Conservation (phyloP, 2,888 invertebrate species). For the Tipula lateralis region DNA sequence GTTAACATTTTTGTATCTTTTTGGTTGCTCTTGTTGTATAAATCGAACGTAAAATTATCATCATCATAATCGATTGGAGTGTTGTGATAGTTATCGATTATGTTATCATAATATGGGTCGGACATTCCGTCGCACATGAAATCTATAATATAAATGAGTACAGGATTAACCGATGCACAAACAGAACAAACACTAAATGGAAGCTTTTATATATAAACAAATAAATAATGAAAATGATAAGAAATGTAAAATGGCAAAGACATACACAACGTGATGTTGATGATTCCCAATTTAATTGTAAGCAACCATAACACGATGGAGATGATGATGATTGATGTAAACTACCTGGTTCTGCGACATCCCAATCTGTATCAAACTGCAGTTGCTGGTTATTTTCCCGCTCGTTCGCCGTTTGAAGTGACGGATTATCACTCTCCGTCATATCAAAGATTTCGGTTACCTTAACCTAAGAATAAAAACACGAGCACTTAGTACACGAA, state of each 20-base stretch:
- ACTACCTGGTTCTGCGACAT: conserved; percentile 29
- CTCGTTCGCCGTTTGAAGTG: conserved; percentile 59
- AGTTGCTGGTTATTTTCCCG: conserved; percentile 58
- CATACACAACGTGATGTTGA: conserved; percentile 31
- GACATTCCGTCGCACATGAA: conserved; percentile 26
- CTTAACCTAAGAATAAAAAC: conserved; percentile 57
- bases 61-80: not conserved
- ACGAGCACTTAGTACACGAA: not conserved
- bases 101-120: conserved; percentile 27
- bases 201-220: not conserved
- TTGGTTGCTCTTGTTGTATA: not conserved
- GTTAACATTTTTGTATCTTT: not conserved
- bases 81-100: not conserved
- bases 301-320: conserved; percentile 29
- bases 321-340: conserved; percentile 28
- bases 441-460: conserved; percentile 88
- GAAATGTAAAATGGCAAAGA: not conserved
- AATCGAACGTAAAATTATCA: not conserved
- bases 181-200: not conserved
- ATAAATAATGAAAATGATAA: conserved; percentile 25
- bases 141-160: not conserved
- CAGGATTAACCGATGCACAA: not conserved
- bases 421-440: conserved; percentile 66
- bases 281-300: conserved; percentile 32
- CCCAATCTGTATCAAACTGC: conserved; percentile 59